Percentiles rank a stretch among this genome's conserved stretches.
Evolutionary conservation across 2,797 vertebrate species (phyloP).

Genomic region (Notamacropus eugenii): DNA sequence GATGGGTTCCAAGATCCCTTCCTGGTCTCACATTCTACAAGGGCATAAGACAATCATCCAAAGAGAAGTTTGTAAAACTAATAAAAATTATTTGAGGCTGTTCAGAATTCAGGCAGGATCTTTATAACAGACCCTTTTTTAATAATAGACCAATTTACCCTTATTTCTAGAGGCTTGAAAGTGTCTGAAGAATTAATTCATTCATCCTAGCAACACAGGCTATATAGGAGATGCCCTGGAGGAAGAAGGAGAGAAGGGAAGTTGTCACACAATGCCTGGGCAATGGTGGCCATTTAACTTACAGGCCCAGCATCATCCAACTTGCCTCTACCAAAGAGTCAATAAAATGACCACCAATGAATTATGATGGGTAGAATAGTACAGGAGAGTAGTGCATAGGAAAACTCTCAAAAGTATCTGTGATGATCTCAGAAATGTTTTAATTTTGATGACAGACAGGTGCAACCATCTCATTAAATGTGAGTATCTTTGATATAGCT

Average conservation of each 20-base stretch:
- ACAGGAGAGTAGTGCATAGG: conserved; percentile 55
- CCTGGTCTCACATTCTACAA: not conserved
- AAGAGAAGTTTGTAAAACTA: not conserved
- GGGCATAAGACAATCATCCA: not conserved
- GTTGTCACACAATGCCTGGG: not conserved
- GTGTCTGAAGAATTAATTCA: not conserved
- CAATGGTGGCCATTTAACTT: conserved; percentile 36
- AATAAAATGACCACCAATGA: conserved; percentile 55
- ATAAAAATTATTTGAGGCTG: not conserved
- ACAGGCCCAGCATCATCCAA: conserved; percentile 35
- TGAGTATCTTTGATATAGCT: conserved; percentile 66
- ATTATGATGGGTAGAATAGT: conserved; percentile 61
- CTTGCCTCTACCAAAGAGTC: conserved; percentile 14
- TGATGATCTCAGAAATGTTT: conserved; percentile 73
- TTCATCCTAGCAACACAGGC: not conserved
- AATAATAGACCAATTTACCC: not conserved
- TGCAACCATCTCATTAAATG: conserved; percentile 73
- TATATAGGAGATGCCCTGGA: not conserved
- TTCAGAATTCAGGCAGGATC: not conserved
- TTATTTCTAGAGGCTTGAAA: not conserved
- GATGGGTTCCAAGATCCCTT: not conserved
- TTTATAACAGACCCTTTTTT: not conserved
- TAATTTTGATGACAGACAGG: conserved; percentile 73
- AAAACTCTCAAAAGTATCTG: conserved; percentile 58
- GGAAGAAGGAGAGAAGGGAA: not conserved